A percentile compares a stretch with the other conserved stretches of the same genome.
phyloP scores from a whole-genome alignment of 2,888 invertebrate genomes.

The Neoaliturus tenellus region DNA sequence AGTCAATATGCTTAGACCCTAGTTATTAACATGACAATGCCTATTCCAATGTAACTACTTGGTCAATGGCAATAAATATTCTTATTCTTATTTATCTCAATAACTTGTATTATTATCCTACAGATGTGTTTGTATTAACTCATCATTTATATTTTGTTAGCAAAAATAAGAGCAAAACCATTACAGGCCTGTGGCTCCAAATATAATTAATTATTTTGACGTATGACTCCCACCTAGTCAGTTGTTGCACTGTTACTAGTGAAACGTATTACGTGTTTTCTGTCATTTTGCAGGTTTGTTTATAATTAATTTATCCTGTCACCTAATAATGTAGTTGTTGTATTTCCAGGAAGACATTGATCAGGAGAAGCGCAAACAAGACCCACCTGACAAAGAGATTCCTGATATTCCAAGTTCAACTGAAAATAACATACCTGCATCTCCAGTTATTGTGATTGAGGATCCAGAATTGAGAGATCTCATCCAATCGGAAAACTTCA shows the following conservation, averaged over 20 bases:
- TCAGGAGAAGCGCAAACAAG: neutral
- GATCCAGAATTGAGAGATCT: slow-evolving; percentile 2
- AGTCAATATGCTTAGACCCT: neutral
- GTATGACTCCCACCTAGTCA: neutral
- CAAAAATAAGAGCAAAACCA: neutral
- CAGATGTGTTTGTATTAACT: neutral
- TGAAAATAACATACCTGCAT: neutral
- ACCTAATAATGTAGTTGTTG: neutral
- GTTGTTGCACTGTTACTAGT: slow-evolving; percentile 13
- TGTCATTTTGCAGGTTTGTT: neutral
- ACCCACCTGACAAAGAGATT: slow-evolving; percentile 2
- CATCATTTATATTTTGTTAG: neutral
- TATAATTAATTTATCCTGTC: neutral
- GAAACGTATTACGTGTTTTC: neutral
- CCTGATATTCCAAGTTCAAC: slow-evolving; percentile 5
- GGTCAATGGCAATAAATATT: no score
- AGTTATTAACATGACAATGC: no score
- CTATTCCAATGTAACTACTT: no score
- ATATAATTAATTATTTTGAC: neutral
- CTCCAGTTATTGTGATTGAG: slow-evolving; percentile 1
- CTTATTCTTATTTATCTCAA: no score
- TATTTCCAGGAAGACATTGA: slow-evolving; percentile 2
- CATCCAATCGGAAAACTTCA: slow-evolving; percentile 2
- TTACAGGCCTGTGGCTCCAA: neutral
- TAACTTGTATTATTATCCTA: neutral